A percentile compares a stretch with the other conserved stretches of the same genome.
phyloP scores from a whole-genome alignment of 2,113 vertebrate species.

The Perognathus longimembris region DNA sequence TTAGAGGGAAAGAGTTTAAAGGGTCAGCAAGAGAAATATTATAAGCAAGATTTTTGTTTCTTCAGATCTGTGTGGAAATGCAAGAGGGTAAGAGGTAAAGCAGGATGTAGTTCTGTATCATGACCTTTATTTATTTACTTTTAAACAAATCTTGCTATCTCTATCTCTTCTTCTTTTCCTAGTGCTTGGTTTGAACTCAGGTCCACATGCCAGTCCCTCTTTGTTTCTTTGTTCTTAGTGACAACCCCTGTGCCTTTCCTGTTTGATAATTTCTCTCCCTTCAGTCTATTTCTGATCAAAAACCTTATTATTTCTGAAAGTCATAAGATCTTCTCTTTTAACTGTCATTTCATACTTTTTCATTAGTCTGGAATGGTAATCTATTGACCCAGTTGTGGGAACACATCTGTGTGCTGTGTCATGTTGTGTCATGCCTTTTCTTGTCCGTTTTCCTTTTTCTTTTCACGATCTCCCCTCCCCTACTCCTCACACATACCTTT shows the following conservation, averaged over 20 bases:
- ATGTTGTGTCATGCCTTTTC: too few relatives aligned
- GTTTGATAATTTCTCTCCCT: background rate
- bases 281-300: background rate
- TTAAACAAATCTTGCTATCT: too few relatives aligned
- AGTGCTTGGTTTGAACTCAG: too few relatives aligned
- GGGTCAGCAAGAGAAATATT: conserved; percentile 9
- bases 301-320: conserved; percentile 30
- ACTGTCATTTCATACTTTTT: background rate
- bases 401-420: background rate
- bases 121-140: background rate
- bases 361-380: background rate
- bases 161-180: too few relatives aligned
- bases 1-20: conserved; percentile 24
- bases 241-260: background rate
- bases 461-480: too few relatives aligned
- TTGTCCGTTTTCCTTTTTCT: too few relatives aligned
- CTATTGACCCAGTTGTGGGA: background rate
- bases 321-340: background rate
- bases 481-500: too few relatives aligned
- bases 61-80: background rate
- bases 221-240: background rate
- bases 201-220: background rate
- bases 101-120: background rate
- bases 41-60: conserved; percentile 47
- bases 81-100: conserved; percentile 23